A percentile compares a stretch with the other conserved stretches of the same genome.
phyloP scores from a whole-genome alignment of 1,140 invertebrate genomes.

The Monochamus saltuarius region DNA sequence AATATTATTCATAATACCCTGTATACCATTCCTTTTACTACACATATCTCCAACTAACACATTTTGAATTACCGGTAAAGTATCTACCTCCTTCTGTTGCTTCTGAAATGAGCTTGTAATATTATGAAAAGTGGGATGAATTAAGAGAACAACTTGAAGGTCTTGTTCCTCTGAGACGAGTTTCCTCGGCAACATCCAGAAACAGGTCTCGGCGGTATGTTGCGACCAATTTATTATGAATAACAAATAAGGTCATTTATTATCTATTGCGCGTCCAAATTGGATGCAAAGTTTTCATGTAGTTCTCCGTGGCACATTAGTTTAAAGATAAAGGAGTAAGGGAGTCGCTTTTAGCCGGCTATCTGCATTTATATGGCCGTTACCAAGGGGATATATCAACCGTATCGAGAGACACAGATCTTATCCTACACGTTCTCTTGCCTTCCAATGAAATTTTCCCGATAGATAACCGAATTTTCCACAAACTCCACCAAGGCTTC shows the following conservation, averaged over 20 bases:
- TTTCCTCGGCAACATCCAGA: too few relatives aligned
- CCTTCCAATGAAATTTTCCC: constrained; percentile 26
- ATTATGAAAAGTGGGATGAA: too few relatives aligned
- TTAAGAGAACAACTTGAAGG: too few relatives aligned
- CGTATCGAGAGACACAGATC: constrained; percentile 26
- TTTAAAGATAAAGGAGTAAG: constrained; percentile 25
- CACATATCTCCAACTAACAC: too few relatives aligned
- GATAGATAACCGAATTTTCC: constrained; percentile 3
- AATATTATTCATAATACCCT: too few relatives aligned
- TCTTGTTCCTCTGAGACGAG: too few relatives aligned
- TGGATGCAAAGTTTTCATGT: constrained; percentile 18
- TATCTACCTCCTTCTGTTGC: too few relatives aligned
- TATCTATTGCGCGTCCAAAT: background rate
- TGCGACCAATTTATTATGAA: too few relatives aligned
- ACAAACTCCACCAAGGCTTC: constrained; percentile 16
- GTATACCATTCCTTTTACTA: too few relatives aligned
- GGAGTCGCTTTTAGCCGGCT: constrained; percentile 23
- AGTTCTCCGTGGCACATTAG: constrained; percentile 22
- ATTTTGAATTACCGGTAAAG: too few relatives aligned
- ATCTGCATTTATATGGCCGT: constrained; percentile 30
- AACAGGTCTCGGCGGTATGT: too few relatives aligned
- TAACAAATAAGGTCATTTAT: constrained; percentile 10
- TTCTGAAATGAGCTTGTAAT: too few relatives aligned
- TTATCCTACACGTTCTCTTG: constrained; percentile 13
- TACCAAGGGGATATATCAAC: constrained; percentile 27